Conservation (phyloP, 2,113 vertebrate species). For the Muntiacus muntjak region DNA sequence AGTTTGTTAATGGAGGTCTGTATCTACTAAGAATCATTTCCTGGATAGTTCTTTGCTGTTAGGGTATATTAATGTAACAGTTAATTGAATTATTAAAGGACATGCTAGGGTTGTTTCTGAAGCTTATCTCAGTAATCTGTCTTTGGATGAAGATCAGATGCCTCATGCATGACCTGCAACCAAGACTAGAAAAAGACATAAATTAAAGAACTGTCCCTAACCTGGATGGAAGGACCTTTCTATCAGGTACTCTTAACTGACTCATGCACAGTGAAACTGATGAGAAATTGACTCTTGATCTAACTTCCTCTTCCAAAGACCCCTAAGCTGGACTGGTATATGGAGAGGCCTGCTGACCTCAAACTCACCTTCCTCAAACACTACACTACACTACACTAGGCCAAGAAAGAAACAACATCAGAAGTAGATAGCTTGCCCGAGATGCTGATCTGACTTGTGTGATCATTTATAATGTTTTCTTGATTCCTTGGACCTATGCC, state of each 20-base stretch:
- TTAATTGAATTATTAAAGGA: neutral
- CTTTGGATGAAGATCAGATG: neutral
- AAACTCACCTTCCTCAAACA: neutral
- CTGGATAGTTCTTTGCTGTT: neutral
- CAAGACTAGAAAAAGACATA: neutral
- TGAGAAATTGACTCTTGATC: neutral
- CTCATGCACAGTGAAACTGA: neutral
- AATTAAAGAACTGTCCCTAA: neutral
- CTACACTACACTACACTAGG: neutral
- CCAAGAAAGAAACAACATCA: neutral
- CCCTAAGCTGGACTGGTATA: neutral
- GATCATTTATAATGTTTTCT: neutral
- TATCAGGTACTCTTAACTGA: neutral
- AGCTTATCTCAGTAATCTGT: neutral
- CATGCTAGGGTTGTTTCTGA: neutral
- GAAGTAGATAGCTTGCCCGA: neutral
- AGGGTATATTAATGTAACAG: neutral
- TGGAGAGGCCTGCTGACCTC: neutral
- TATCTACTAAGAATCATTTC: neutral
- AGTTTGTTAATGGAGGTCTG: neutral
- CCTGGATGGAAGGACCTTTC: neutral
- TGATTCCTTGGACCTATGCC: neutral
- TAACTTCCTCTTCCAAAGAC: neutral
- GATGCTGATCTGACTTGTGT: neutral
- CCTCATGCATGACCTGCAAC: neutral